Evolutionary conservation across 1,140 invertebrate species (phyloP), one percentile per base, ranked within the genome.

Genomic region (Galleria mellonella): DNA sequence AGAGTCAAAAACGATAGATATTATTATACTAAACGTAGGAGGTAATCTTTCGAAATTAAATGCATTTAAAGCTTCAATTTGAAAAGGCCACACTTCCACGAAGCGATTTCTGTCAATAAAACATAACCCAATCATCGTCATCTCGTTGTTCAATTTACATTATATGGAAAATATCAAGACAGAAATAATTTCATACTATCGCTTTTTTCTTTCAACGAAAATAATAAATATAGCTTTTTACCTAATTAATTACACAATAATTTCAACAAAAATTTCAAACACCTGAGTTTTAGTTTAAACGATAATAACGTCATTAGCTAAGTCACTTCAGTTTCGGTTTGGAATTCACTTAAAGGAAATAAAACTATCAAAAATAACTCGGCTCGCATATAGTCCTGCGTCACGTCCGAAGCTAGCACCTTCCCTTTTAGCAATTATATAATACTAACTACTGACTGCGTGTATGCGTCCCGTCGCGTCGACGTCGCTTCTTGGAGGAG

Each of bases 361-460:
- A 82, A 84, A 84, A 81, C 73, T 85, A 85, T 85, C 82, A 83
- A 85, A 85, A 85, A 85, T 85, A 85, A 85, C 70, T 83, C 73
- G 76, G 75, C 71, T 77, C 77, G 81, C 81, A 62, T 64, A 53
- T 63, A 72, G 78, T 83, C 75, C 81, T 74, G 75, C 74, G 76
- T 81, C 74, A 78, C 76, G 75, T 84, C 77, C 77, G 78, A 81
- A 84, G 81, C 77, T 84, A 84, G 81, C 81, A 84, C 81, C 81
- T 82, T 82, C 75, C 77, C 77, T 65, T 76, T 82, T 72, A 70
- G 62, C 75, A 77, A 77, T 70, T 82, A 17, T 69, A 75, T 77
- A 82, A 81, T 77, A 79, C 77, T 83, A 79, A 82, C 75, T 77
- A 79, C 57, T 77, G 76, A 75, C 72, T 74, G 72, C 62, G 52